Percentiles rank a stretch among this genome's conserved stretches.
Evolutionary conservation across 2,888 invertebrate species (phyloP).

Genomic region (Calliscelio sp.): DNA sequence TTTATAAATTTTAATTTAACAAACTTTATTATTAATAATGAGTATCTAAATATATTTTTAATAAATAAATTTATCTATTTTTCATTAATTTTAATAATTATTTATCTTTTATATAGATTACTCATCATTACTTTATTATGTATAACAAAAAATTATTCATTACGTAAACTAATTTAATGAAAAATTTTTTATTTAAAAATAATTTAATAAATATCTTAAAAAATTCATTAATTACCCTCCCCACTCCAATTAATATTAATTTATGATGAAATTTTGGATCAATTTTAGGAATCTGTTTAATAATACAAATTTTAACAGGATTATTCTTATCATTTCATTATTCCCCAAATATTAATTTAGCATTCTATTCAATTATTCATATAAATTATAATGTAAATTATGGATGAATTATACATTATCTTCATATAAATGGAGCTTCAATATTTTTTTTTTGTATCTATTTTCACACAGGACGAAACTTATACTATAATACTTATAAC

Average conservation of each 20-base stretch:
- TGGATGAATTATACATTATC: slow-evolving; percentile 89
- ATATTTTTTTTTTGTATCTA: slow-evolving; percentile 91
- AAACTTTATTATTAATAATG: slow-evolving; percentile 74
- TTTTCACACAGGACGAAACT: slow-evolving; percentile 89
- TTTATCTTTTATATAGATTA: slow-evolving; percentile 88
- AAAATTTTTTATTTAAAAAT: slow-evolving; percentile 75
- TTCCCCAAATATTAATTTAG: slow-evolving; percentile 88
- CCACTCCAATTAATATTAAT: slow-evolving; percentile 88
- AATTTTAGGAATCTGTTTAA: slow-evolving; percentile 88
- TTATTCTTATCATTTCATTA: slow-evolving; percentile 91
- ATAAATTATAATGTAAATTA: slow-evolving; percentile 91
- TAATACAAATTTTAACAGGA: slow-evolving; percentile 90
- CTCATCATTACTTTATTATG: slow-evolving; percentile 88
- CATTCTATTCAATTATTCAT: slow-evolving; percentile 90
- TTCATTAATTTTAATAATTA: slow-evolving; percentile 77
- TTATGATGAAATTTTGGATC: slow-evolving; percentile 91
- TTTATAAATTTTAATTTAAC: slow-evolving; percentile 73
- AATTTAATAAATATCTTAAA: slow-evolving; percentile 87
- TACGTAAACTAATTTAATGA: slow-evolving; percentile 84
- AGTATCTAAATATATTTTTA: slow-evolving; percentile 26
- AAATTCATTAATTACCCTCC: slow-evolving; percentile 88
- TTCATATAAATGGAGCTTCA: slow-evolving; percentile 91
- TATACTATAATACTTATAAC: slow-evolving; percentile 88
- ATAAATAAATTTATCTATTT: slow-evolving; percentile 9
- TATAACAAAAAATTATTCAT: slow-evolving; percentile 87